These are phyloP conservation scores for Meteorus colon DNA, from an alignment of 2,888 invertebrate genomes.

Conservation along the genomic window DNA sequence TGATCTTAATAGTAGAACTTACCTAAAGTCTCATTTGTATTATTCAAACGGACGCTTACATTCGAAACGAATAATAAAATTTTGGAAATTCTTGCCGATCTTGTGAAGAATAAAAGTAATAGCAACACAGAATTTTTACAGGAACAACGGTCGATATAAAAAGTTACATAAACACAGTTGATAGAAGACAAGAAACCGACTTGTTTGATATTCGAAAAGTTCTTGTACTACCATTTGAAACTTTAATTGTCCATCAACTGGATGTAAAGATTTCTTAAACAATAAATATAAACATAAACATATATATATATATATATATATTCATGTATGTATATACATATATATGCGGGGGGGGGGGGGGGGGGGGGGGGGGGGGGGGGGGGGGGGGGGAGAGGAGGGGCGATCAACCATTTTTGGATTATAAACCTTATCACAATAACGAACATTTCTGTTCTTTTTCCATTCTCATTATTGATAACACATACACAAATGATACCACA, in stretches of 20 bases:
- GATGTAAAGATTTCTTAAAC: not conserved
- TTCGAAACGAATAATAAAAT: too few relatives aligned
- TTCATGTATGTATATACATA: too few relatives aligned
- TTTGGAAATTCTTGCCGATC: too few relatives aligned
- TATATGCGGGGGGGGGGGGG: too few relatives aligned
- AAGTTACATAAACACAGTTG: not conserved
- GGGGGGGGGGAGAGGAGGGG: too few relatives aligned
- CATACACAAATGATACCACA: slow-evolving; percentile 27
- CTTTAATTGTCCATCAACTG: not conserved
- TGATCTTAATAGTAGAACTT: not conserved
- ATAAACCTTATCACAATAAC: slow-evolving; percentile 7
- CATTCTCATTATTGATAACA: slow-evolving; percentile 9
- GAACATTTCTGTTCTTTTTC: not conserved
- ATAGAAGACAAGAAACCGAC: not conserved
- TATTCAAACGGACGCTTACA: not conserved
- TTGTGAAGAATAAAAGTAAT: too few relatives aligned
- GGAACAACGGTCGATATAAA: not conserved
- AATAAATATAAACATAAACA: too few relatives aligned
- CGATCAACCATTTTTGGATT: slow-evolving; percentile 24
- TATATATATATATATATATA: too few relatives aligned
- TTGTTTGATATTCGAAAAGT: too few relatives aligned
- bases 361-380: too few relatives aligned
- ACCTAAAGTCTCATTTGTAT: slow-evolving; percentile 3
- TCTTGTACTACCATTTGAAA: not conserved
- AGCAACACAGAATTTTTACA: too few relatives aligned